A percentile compares a stretch with the other conserved stretches of the same genome.
Conservation (phyloP, 2,888 invertebrate genomes). For the Catonia carolina region DNA sequence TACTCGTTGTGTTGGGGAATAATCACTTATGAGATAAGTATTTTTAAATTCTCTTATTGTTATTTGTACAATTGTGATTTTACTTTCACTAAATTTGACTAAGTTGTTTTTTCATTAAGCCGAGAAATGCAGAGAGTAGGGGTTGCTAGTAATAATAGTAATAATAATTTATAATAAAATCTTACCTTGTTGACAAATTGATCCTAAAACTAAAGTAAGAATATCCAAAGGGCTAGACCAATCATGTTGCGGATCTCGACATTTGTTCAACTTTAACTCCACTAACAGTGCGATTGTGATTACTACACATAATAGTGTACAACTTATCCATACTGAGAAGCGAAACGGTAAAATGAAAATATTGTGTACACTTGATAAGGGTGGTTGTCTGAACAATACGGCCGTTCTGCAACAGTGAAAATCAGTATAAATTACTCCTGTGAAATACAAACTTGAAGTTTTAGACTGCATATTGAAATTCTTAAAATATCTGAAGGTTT, state of each 20-base stretch:
- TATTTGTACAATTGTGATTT: too few species aligned
- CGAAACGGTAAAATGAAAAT: constrained; percentile 63
- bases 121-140: too few species aligned
- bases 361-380: constrained; percentile 63
- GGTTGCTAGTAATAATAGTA: too few species aligned
- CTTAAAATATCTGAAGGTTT: too few species aligned
- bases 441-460: too few species aligned
- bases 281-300: constrained; percentile 31
- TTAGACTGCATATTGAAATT: too few species aligned
- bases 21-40: too few species aligned
- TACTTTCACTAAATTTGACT: too few species aligned
- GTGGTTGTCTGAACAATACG: constrained; percentile 65
- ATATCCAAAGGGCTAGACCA: constrained; percentile 44
- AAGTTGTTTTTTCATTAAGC: too few species aligned
- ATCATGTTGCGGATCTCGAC: neutral
- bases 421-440: neutral
- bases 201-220: constrained; percentile 50
- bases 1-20: too few species aligned
- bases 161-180: too few species aligned
- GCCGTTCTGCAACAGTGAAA: constrained; percentile 45
- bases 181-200: constrained; percentile 55
- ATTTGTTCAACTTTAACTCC: constrained; percentile 37
- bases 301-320: constrained; percentile 37
- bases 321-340: constrained; percentile 56
- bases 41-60: too few species aligned